Conservation (phyloP, 2,797 vertebrate species). For the Manis javanica region DNA sequence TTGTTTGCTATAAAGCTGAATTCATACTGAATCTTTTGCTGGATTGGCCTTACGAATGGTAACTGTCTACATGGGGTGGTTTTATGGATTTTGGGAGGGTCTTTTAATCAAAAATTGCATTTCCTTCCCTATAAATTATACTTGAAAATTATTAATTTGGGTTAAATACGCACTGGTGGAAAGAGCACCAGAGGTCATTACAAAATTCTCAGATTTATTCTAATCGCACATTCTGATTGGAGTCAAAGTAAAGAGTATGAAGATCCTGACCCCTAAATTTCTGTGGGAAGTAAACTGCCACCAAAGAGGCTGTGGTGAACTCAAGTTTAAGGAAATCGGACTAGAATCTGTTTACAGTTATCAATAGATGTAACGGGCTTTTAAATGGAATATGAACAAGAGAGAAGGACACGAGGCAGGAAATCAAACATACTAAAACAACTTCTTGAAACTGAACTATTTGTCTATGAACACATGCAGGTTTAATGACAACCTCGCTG, state of each 20-base stretch:
- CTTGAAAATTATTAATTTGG: neutral
- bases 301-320: neutral
- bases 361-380: neutral
- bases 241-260: neutral
- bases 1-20: neutral
- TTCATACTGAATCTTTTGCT: neutral
- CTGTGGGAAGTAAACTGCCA: neutral
- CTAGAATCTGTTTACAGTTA: neutral
- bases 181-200: neutral
- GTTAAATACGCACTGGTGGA: neutral
- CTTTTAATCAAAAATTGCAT: neutral
- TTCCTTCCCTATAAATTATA: neutral
- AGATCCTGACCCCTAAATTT: neutral
- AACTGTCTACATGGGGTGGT: neutral
- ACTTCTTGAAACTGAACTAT: constrained; percentile 62
- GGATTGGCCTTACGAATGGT: neutral
- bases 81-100: neutral
- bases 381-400: constrained; percentile 29
- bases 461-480: constrained; percentile 48
- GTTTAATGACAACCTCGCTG: constrained; percentile 66
- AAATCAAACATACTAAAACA: constrained; percentile 52
- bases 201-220: neutral
- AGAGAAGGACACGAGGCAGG: neutral
- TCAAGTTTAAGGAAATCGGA: neutral
- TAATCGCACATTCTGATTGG: neutral